These are phyloP conservation scores for Sphyrna mokarran DNA, from an alignment of 2,113 vertebrate genomes.

Conservation along the genomic window DNA sequence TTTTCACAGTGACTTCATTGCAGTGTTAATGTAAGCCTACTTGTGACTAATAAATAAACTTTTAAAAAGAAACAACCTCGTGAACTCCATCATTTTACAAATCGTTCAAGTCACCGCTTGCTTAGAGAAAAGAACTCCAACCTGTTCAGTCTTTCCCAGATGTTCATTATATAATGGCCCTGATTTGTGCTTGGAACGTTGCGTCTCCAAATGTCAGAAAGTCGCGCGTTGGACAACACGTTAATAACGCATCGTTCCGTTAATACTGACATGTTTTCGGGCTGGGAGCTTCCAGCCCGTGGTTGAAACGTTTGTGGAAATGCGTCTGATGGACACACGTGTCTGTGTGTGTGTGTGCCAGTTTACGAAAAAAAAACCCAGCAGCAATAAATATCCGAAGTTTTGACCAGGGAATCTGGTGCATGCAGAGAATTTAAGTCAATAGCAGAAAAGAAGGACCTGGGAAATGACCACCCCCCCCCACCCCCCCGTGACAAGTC, in stretches of 20 bases:
- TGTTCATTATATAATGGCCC: background rate
- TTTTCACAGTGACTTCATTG: no score
- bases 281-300: background rate
- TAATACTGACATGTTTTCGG: background rate
- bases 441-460: background rate
- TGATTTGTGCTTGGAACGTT: background rate
- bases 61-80: background rate
- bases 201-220: background rate
- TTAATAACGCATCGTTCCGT: background rate
- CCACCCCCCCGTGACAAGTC: background rate
- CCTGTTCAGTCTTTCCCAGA: background rate
- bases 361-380: background rate
- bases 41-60: no score
- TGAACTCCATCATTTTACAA: background rate
- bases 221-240: background rate
- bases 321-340: background rate
- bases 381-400: background rate
- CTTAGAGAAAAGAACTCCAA: background rate
- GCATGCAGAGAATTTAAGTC: background rate
- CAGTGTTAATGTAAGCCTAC: no score
- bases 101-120: background rate
- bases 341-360: background rate
- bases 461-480: no score
- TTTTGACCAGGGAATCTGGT: background rate
- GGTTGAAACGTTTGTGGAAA: background rate